A percentile compares a stretch with the other conserved stretches of the same genome.
Conservation (phyloP, 2,888 invertebrate species). For the Hirtodrosophila cameraria region DNA sequence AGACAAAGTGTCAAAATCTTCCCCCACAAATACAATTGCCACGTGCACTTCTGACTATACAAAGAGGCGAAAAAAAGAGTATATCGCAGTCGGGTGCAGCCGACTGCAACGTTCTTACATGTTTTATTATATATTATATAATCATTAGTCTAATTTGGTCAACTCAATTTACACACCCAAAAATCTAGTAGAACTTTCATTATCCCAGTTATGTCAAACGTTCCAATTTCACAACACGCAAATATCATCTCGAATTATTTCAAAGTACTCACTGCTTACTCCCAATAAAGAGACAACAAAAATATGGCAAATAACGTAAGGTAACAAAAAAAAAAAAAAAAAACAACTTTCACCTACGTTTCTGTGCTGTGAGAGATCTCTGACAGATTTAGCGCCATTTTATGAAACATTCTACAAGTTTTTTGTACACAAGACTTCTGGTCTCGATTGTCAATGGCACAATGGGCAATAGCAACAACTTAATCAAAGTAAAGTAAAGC, state of each 20-base stretch:
- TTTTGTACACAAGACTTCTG: constrained; percentile 10
- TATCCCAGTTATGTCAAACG: constrained; percentile 10
- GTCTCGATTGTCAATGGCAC: constrained; percentile 50
- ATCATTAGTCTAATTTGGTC: too few relatives aligned
- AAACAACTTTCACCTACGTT: constrained; percentile 55
- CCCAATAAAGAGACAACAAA: constrained; percentile 5
- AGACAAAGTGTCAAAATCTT: too few relatives aligned
- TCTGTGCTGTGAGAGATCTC: constrained; percentile 38
- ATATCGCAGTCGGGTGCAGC: too few relatives aligned
- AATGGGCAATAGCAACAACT: constrained; percentile 53
- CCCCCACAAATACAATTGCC: too few relatives aligned
- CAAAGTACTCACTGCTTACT: constrained; percentile 18
- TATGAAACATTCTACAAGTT: constrained; percentile 63
- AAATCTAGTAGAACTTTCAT: constrained; percentile 22
- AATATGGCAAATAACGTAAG: constrained; percentile 9
- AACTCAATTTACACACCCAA: background rate
- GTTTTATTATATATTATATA: too few relatives aligned
- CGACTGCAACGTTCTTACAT: too few relatives aligned
- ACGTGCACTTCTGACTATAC: too few relatives aligned
- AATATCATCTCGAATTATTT: constrained; percentile 3
- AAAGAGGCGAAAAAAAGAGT: too few relatives aligned
- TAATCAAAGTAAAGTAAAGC: constrained; percentile 50
- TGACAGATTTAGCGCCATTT: constrained; percentile 53
- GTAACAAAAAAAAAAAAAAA: constrained; percentile 1
- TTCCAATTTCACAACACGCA: constrained; percentile 10